These are phyloP conservation scores for Prolemur simus DNA, from an alignment of 2,113 vertebrate genomes.

Conservation along the genomic window DNA sequence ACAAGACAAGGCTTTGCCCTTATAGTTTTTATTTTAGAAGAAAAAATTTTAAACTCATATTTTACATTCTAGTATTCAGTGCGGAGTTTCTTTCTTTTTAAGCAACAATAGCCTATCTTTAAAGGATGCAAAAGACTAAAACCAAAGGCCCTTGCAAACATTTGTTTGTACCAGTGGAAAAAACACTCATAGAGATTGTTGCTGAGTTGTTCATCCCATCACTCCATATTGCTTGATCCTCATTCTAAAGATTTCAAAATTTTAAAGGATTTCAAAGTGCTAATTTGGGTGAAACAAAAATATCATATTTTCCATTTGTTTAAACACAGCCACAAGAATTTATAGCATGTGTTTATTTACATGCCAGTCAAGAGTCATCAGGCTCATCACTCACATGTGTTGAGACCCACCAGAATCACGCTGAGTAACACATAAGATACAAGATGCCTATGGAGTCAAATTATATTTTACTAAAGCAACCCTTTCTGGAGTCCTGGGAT, in stretches of 20 bases:
- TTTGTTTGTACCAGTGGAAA: not conserved
- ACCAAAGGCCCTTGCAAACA: not conserved
- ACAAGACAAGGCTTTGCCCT: slow-evolving; percentile 42
- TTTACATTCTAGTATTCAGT: not conserved
- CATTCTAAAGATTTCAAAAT: not conserved
- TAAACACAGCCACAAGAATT: not conserved
- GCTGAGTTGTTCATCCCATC: not conserved
- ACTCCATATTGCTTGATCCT: not conserved
- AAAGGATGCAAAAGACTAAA: not conserved
- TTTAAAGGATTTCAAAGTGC: not conserved
- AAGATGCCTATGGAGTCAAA: not conserved
- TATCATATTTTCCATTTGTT: not conserved
- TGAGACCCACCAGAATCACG: not conserved
- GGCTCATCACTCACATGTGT: not conserved
- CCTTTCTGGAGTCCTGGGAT: not conserved
- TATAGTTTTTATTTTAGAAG: slow-evolving; percentile 47
- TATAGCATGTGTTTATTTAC: not conserved
- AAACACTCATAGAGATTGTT: not conserved
- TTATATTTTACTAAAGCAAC: not conserved
- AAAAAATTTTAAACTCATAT: slow-evolving; percentile 48
- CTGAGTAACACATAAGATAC: not conserved
- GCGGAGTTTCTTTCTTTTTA: not conserved
- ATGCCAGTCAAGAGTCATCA: not conserved
- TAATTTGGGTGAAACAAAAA: not conserved
- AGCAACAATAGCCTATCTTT: not conserved